A percentile compares a stretch with the other conserved stretches of the same genome.
Conservation (phyloP, 35 echinoderm and acorn worm species). For the Lytechinus variegatus region DNA sequence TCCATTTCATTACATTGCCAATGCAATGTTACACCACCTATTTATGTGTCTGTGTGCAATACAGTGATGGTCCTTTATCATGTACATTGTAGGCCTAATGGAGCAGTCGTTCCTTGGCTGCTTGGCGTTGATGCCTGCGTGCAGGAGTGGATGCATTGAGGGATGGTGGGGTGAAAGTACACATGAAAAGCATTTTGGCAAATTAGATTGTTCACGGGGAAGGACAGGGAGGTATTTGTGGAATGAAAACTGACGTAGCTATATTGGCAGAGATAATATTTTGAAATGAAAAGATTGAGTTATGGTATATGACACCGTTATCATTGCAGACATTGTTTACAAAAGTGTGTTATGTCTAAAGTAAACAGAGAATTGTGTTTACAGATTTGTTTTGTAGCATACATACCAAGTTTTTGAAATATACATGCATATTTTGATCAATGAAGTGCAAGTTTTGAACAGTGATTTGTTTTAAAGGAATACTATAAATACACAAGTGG, state of each 20-base stretch:
- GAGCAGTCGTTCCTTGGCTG: background rate
- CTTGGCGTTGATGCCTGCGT: background rate
- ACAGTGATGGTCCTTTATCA: background rate
- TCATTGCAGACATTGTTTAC: background rate
- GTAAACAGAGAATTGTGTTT: background rate
- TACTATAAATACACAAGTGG: background rate
- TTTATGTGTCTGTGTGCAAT: background rate
- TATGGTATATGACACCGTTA: slow-evolving; percentile 12
- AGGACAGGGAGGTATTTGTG: slow-evolving; percentile 31
- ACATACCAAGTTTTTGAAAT: background rate
- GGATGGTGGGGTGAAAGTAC: slow-evolving; percentile 20
- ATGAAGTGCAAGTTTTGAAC: background rate
- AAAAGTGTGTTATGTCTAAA: background rate
- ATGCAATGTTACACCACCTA: slow-evolving; percentile 18
- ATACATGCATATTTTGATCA: background rate
- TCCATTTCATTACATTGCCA: background rate
- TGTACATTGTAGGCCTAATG: background rate
- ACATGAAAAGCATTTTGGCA: slow-evolving; percentile 17
- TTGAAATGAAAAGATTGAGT: background rate
- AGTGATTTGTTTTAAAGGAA: background rate
- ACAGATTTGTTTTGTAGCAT: background rate
- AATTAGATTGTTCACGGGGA: slow-evolving; percentile 18
- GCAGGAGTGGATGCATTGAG: background rate
- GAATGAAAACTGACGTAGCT: slow-evolving; percentile 31
- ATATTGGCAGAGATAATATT: slow-evolving; percentile 21